These are phyloP conservation scores for Corticium candelabrum DNA, from an alignment of 37 sponge, comb jelly and placozoan genomes.

Conservation along the genomic window DNA sequence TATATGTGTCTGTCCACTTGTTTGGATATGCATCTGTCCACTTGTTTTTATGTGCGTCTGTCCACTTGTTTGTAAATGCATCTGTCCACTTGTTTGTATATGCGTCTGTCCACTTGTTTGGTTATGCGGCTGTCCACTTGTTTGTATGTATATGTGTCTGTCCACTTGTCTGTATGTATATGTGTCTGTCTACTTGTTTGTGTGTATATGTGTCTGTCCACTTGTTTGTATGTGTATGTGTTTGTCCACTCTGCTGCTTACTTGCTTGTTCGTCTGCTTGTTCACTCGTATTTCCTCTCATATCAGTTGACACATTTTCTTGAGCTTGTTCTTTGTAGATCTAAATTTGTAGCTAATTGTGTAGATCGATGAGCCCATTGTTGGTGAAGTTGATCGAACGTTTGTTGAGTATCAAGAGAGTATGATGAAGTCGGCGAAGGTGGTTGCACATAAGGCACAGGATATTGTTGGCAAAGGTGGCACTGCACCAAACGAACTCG, in stretches of 20 bases:
- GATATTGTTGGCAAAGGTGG: conserved; percentile 38
- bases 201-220: too few relatives aligned
- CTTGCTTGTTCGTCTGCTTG: background rate
- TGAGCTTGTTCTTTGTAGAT: background rate
- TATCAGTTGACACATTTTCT: background rate
- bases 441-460: conserved; percentile 48
- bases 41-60: background rate
- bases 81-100: too few relatives aligned
- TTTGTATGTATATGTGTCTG: background rate
- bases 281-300: background rate
- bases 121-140: background rate
- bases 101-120: background rate
- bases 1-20: too few relatives aligned
- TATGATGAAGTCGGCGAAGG: conserved; percentile 42
- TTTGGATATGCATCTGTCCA: background rate
- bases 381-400: conserved; percentile 25
- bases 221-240: too few relatives aligned
- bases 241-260: background rate
- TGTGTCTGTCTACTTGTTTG: background rate
- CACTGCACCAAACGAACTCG: conserved; percentile 9
- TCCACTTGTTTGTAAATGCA: too few relatives aligned
- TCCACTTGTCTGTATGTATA: background rate
- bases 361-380: conserved; percentile 16
- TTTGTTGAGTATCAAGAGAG: conserved; percentile 65
- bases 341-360: background rate